Percentiles rank a stretch among this genome's conserved stretches.
These are phyloP conservation scores for Pachycephus smyrnensis DNA, from an alignment of 2,888 invertebrate species.

Conservation along the genomic window DNA sequence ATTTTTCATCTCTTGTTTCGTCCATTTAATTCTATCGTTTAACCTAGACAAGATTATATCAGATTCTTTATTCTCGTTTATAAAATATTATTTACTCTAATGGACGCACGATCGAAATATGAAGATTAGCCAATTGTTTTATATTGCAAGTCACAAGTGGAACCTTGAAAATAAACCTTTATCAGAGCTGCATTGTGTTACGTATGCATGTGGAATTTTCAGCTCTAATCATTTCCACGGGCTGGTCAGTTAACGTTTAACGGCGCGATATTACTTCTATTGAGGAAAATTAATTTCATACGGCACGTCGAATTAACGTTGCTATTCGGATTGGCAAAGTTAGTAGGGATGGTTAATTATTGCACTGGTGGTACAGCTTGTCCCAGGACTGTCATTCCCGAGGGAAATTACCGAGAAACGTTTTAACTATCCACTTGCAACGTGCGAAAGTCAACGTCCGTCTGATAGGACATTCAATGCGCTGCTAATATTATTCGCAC, in stretches of 20 bases:
- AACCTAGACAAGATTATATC: not conserved
- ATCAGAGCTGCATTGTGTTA: not conserved
- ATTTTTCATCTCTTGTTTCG: not conserved
- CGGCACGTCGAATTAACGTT: not conserved
- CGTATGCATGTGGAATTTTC: not conserved
- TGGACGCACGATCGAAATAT: no score
- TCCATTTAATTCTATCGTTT: not conserved
- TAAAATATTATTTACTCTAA: no score
- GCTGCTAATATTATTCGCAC: not conserved
- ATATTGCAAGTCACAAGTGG: no score
- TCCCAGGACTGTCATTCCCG: not conserved
- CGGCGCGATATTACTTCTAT: not conserved
- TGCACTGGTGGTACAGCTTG: not conserved
- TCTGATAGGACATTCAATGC: not conserved
- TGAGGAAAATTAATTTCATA: not conserved
- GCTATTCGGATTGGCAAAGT: not conserved
- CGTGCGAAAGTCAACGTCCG: not conserved
- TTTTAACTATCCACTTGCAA: not conserved
- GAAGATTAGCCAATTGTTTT: no score
- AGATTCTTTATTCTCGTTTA: not conserved
- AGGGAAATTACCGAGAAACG: not conserved
- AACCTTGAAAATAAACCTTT: no score
- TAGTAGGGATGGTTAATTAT: not conserved
- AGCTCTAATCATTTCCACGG: not conserved
- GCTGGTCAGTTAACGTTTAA: not conserved